These are phyloP conservation scores for Hyaena hyaena DNA, from an alignment of 2,113 vertebrate species.

Conservation along the genomic window DNA sequence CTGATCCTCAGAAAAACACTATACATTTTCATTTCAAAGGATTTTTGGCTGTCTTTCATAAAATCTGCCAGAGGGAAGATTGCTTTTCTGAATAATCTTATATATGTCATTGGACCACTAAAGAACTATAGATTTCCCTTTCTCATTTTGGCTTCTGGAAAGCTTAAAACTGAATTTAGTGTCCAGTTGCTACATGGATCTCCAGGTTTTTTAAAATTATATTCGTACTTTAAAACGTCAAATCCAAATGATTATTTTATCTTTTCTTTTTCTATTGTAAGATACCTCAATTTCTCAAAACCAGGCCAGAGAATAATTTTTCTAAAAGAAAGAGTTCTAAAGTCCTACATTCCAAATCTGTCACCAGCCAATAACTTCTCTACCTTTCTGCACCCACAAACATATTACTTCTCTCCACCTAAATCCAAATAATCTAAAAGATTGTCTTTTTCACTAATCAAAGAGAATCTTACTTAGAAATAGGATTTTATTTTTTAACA, in stretches of 20 bases:
- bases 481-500: constrained; percentile 12
- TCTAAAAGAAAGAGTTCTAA: not conserved
- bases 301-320: not conserved
- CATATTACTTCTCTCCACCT: not conserved
- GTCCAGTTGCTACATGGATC: not conserved
- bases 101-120: not conserved
- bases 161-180: not conserved
- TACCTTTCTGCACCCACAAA: not conserved
- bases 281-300: not conserved
- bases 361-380: not conserved
- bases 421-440: not conserved
- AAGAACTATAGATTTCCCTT: not conserved
- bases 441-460: not conserved
- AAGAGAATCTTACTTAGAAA: constrained; percentile 16
- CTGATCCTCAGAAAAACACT: not conserved
- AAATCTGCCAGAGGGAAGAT: not conserved
- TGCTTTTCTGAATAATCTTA: not conserved
- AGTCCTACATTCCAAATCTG: not conserved
- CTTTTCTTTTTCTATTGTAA: not conserved
- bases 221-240: not conserved
- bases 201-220: not conserved
- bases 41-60: not conserved
- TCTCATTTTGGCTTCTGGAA: not conserved
- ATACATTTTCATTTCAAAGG: not conserved
- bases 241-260: not conserved